Base-by-base conservation (phyloP, 2,113 vertebrate species). In the Lampris incognitus region DNA sequence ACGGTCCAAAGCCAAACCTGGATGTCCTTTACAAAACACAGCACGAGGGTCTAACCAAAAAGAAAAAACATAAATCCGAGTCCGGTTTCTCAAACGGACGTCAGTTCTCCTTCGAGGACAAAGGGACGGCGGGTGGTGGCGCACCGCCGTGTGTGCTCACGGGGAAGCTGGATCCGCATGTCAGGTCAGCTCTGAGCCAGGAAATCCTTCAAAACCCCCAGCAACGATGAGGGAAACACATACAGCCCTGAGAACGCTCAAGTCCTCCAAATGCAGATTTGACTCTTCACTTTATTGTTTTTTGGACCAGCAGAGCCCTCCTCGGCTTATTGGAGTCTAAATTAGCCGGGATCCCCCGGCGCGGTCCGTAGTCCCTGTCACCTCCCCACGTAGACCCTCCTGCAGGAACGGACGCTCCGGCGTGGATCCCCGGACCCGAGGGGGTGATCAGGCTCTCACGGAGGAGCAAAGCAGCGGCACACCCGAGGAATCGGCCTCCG, bases 371-470 rank as follows among this genome's bases (percentile, higher is more conserved):
- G 70, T 52, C 38, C 52, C 62, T 55, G 80, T 72, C 6, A 68
- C 50, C 0, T 41, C 55, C 73, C 60, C 36, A 0, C 3, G 36
- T 4, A 51, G 55, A 72, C 77, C 74, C 71, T 67, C 59, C 66
- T 0, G 59, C 68, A 13, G 58, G 37, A 38, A 1, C 57, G 39
- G 69, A 4, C 70, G 40, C 55, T 75, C 54, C 49, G 61, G 60
- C 51, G 37, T 6, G 7, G 52, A 52, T 2, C 1, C 38, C 11
- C 38, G 8, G 48, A 0, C 38, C 7, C 39, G 8, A 6, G 58
- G 58, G 58, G 36, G 11, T 46, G 39, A 51, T 91, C 87, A 93
- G 75, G 89, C 89, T 79, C 87, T 87, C 76, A 90, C 72, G 0
- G 80, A 85, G 37, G 81, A 51, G 55, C 10, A 66, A 51, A 72